Evolutionary conservation across 2,797 vertebrate species (phyloP), one percentile per base, ranked within the genome.

Genomic region (Hoplostethus mediterraneus): DNA sequence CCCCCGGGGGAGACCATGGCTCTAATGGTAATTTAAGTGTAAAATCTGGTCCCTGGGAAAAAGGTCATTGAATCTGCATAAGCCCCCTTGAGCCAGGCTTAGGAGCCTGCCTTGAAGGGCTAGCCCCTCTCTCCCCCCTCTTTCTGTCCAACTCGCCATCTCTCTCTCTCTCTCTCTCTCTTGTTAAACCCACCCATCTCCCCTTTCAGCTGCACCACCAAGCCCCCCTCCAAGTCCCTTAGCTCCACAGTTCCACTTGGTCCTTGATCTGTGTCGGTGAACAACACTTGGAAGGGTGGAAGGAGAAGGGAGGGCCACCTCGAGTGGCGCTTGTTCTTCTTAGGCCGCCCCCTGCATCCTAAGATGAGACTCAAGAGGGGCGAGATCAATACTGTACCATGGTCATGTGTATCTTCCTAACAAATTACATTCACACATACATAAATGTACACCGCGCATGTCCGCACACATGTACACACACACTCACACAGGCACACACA

Each of bases 1-100:
- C 91, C 89, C 96, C 93, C 56, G 89, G 88, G 96, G 95, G 95
- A 95, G 83, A 83, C 85, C 79, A 61, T 70, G 84, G 92, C 93
- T 96, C 94, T 96, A 96, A 97, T 96, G 95, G 95, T 95, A 97
- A 98, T 97, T 96, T 97, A 95, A 96, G 95, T 97, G 95, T 96
- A 96, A 98, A 97, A 96, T 96, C 95, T 96, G 94, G 94, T 96
- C 94, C 94, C 92, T 95, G 94, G 94, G 95, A 96, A 96, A 98
- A 98, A 98, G 96, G 97, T 98, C 96, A 97, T 90, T 93, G 95
- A 92, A 97, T 97, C 96, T 98, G 93, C 96, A 97, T 96, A 97
- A 95, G 93, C 94, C 95, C 92, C 95, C 95, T 95, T 91, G 94
- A 97, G 95, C 95, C 94, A 91, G 94, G 94, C 95, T 97, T 96